A percentile compares a stretch with the other conserved stretches of the same genome.
Conservation (phyloP, 2,888 invertebrate species). For the Candidula unifasciata region DNA sequence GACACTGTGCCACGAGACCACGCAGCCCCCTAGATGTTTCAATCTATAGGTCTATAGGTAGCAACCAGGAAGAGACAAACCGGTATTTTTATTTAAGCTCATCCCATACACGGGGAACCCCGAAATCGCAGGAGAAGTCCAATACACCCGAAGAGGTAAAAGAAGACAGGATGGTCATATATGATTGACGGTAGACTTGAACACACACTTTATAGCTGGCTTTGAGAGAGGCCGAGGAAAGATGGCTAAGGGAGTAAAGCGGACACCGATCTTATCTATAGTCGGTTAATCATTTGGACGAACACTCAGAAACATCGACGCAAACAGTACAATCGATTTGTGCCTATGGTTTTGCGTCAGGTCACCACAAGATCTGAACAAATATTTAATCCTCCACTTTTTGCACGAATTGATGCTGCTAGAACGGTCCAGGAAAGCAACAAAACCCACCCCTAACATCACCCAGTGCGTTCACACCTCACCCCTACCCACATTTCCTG, state of each 20-base stretch:
- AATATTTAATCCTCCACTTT: constrained; percentile 16
- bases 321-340: constrained; percentile 10
- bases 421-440: not conserved
- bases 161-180: too few species aligned
- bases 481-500: not conserved
- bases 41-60: too few species aligned
- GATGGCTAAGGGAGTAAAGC: not conserved
- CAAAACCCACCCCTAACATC: too few species aligned
- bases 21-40: too few species aligned
- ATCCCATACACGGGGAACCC: too few species aligned
- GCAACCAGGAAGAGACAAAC: not conserved
- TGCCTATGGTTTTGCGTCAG: not conserved
- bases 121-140: not conserved
- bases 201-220: too few species aligned
- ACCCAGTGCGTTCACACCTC: not conserved
- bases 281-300: constrained; percentile 1
- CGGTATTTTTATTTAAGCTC: too few species aligned
- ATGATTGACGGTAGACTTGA: too few species aligned
- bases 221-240: not conserved
- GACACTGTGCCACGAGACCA: too few species aligned
- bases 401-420: too few species aligned
- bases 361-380: constrained; percentile 16
- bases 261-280: not conserved
- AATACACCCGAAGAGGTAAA: too few species aligned
- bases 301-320: not conserved